Percentiles rank a stretch among this genome's conserved stretches.
Evolutionary conservation across 2,797 vertebrate genomes (phyloP).

Genomic region (Falco rusticolus): DNA sequence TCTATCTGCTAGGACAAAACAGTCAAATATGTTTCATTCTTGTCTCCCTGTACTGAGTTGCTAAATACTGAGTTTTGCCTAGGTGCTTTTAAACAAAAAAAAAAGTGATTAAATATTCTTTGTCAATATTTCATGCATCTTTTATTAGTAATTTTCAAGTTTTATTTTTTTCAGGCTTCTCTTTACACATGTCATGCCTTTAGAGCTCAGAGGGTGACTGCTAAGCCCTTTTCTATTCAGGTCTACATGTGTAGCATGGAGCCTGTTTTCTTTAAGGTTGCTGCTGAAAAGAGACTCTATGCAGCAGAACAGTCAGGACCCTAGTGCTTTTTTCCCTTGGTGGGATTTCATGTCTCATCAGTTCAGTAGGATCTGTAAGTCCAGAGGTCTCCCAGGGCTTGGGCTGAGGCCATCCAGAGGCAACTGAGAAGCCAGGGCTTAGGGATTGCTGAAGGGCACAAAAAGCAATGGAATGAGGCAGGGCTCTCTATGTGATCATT

Average conservation of each 20-base stretch:
- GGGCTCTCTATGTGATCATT: not conserved
- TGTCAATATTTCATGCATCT: not conserved
- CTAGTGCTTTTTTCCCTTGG: not conserved
- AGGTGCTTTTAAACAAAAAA: not conserved
- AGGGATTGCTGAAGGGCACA: not conserved
- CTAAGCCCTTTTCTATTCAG: not conserved
- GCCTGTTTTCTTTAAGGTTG: not conserved
- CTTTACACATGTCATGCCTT: not conserved
- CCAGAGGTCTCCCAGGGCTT: not conserved
- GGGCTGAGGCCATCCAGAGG: not conserved
- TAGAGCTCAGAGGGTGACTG: not conserved
- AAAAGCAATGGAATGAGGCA: not conserved
- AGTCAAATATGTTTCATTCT: not conserved
- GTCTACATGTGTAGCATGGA: not conserved
- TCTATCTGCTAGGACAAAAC: not conserved
- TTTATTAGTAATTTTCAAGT: not conserved
- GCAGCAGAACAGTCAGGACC: not conserved
- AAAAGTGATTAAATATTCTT: not conserved
- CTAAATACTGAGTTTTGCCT: not conserved
- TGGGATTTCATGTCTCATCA: not conserved
- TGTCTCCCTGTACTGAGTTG: not conserved
- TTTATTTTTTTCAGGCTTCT: not conserved
- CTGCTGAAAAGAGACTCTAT: not conserved
- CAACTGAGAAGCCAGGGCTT: fast-evolving
- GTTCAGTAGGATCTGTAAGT: not conserved